Percentiles rank a stretch among this genome's conserved stretches.
phyloP scores from a whole-genome alignment of 2,888 invertebrate genomes.

The Ceraclea dissimilis region DNA sequence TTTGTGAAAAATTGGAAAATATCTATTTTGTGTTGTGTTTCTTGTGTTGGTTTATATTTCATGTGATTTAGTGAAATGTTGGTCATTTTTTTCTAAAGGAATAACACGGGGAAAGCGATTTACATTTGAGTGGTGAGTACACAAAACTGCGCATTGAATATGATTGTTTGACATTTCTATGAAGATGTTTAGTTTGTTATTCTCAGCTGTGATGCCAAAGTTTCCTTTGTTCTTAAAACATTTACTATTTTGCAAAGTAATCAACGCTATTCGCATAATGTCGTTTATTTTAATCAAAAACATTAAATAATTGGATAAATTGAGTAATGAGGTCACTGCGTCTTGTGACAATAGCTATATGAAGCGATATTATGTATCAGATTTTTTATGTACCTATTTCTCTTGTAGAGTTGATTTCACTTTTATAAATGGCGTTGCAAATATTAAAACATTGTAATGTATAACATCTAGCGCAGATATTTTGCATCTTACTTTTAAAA shows the following conservation, averaged over 20 bases:
- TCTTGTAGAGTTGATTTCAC: background rate
- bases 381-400: background rate
- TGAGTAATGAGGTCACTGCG: background rate
- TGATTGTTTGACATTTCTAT: constrained; percentile 2
- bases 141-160: background rate
- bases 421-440: background rate
- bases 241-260: background rate
- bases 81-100: background rate
- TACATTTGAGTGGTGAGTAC: background rate
- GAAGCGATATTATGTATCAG: background rate
- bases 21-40: background rate
- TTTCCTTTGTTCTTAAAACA: background rate
- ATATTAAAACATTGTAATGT: background rate
- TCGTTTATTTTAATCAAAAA: background rate
- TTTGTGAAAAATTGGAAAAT: background rate
- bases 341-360: background rate
- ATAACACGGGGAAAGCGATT: background rate
- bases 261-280: background rate
- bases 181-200: background rate
- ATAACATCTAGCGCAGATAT: too few relatives aligned
- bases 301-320: background rate
- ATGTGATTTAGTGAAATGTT: background rate
- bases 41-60: background rate
- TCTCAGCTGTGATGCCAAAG: background rate
- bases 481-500: too few relatives aligned